A percentile compares a stretch with the other conserved stretches of the same genome.
Conservation (phyloP, 2,888 invertebrate species). For the Lepidonotus clava region DNA sequence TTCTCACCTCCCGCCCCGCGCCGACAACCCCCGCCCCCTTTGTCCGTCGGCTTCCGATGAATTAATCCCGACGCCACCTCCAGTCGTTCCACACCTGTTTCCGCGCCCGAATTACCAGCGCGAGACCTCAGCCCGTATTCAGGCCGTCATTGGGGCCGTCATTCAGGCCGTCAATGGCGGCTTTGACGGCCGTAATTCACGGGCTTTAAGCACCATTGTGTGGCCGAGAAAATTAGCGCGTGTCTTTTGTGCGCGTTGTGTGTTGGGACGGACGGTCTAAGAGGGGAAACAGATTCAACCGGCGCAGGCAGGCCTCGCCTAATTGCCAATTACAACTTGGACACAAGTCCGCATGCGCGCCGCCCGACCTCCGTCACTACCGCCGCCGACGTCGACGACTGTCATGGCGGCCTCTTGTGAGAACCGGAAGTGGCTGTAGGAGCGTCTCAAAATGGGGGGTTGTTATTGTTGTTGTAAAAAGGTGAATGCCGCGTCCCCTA, state of each 20-base stretch:
- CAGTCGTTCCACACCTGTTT: constrained; percentile 11
- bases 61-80: constrained; percentile 24
- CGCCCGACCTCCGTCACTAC: background rate
- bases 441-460: too few species aligned
- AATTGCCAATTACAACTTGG: constrained; percentile 44
- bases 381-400: too few species aligned
- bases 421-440: too few species aligned
- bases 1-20: background rate
- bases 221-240: constrained; percentile 36
- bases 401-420: too few species aligned
- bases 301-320: background rate
- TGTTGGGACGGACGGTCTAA: background rate
- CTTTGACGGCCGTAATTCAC: constrained; percentile 40
- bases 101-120: constrained; percentile 26
- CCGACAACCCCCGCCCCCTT: constrained; percentile 19
- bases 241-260: background rate
- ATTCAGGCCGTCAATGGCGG: constrained; percentile 38
- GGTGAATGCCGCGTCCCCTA: too few species aligned
- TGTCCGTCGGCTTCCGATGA: constrained; percentile 34
- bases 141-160: constrained; percentile 15
- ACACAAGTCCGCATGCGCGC: constrained; percentile 20
- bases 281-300: constrained; percentile 44
- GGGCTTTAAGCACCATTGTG: constrained; percentile 28
- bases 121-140: background rate
- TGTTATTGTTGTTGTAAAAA: too few species aligned